These are phyloP conservation scores for Caenorhabditis sinica DNA, from an alignment of 2,888 invertebrate genomes.

Conservation along the genomic window DNA sequence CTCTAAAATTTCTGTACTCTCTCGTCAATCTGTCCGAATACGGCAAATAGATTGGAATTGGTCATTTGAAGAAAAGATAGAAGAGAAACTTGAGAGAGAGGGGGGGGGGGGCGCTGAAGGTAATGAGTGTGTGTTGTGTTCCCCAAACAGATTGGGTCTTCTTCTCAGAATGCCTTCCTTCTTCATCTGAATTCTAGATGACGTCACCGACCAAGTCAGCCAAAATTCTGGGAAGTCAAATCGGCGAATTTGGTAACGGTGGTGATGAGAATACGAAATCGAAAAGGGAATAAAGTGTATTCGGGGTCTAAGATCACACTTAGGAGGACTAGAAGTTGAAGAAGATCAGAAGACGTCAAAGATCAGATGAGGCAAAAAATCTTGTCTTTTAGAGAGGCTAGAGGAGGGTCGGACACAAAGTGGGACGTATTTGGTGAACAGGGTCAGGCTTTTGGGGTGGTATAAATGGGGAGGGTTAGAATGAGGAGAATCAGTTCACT, in stretches of 20 bases:
- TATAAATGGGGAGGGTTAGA: slow-evolving; percentile 21
- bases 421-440: slow-evolving; percentile 37
- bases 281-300: slow-evolving; percentile 15
- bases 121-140: slow-evolving; percentile 47
- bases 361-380: slow-evolving; percentile 19
- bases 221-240: slow-evolving; percentile 28
- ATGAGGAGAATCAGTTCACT: slow-evolving; percentile 11
- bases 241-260: slow-evolving; percentile 46
- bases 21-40: slow-evolving; percentile 8
- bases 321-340: not conserved
- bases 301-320: slow-evolving; percentile 16
- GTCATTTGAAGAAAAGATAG: slow-evolving; percentile 32
- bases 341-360: slow-evolving; percentile 24
- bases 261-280: slow-evolving; percentile 12
- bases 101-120: slow-evolving; percentile 2
- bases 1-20: not conserved
- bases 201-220: not conserved
- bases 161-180: too few species aligned
- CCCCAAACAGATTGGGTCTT: slow-evolving; percentile 39
- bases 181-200: not conserved
- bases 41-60: slow-evolving; percentile 55
- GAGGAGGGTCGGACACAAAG: slow-evolving; percentile 1
- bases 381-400: not conserved
- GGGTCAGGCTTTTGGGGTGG: slow-evolving; percentile 35
- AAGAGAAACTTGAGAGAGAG: too few species aligned